Base-by-base conservation (phyloP, 2,113 vertebrate species). In the Bambusicola thoracicus region DNA sequence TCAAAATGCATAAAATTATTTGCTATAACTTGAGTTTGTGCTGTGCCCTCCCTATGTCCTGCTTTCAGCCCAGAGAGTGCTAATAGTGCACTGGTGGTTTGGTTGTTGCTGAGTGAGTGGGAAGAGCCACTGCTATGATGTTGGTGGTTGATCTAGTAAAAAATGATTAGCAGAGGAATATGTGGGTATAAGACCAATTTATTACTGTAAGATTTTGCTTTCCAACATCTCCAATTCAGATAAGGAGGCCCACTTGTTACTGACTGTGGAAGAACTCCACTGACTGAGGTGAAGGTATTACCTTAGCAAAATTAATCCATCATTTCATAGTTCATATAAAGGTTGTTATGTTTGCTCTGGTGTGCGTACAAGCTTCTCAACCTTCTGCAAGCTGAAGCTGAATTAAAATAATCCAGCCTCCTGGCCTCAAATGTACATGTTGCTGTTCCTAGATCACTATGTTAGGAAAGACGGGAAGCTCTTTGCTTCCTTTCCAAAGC, bases 401-500 rank as follows among this genome's bases (percentile, higher is more conserved):
- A 68, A 85, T 83, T 67, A 48, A 19, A 36, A 4, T 36, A 59
- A 80, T 77, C 8, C 41, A 78, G 27, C 63, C 55, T 81, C 75
- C 43, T 83, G 72, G 34, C 51, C 70, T 14, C 24, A 70, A 36
- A 34, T 10, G 19, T 14, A 5, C 79, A 6, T 51, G 59, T 36
- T 80, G 15, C 34, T 56, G 43, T 72, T 88, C 25, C 75, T 90
- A 83, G 49, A 63, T 81, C 81, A 38, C 61, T 41, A 44, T 1
- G 1, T 34, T 61, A 77, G 40, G 30, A 48, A 44, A 95, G 80
- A 74, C 13, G 61, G n/a, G 24, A 63, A 89, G 49, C n/a, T 91
- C 81, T 94, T 32, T 96, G 4, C 48, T 92, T 88, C 44, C 43
- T 85, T 92, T 87, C 72, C 65, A 68, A 85, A 90, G 81, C 30